A percentile compares a stretch with the other conserved stretches of the same genome.
phyloP scores from a whole-genome alignment of 2,797 vertebrate genomes.

The Sorex maritimensis region DNA sequence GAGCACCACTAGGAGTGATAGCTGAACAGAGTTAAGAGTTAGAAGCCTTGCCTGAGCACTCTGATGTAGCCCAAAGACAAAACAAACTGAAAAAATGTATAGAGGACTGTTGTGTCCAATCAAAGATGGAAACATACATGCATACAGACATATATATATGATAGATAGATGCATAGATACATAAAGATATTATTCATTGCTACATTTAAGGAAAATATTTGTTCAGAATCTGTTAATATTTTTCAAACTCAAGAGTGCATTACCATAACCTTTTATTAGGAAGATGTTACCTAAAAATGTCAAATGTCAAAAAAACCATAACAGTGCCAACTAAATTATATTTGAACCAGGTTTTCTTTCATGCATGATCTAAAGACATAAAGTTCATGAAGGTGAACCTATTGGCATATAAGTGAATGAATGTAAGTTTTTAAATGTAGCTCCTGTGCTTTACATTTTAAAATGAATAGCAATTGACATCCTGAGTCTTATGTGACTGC shows the following conservation, averaged over 20 bases:
- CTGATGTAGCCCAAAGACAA: too few relatives aligned
- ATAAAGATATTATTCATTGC: neutral
- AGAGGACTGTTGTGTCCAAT: neutral
- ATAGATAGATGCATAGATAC: too few relatives aligned
- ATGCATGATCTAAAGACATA: neutral
- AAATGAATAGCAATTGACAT: slow-evolving; percentile 1
- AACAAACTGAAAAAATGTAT: neutral
- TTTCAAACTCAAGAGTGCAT: slow-evolving; percentile 62
- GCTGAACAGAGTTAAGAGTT: too few relatives aligned
- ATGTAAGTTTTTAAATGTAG: neutral
- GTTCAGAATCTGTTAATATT: slow-evolving; percentile 66
- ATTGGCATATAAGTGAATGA: slow-evolving; percentile 28
- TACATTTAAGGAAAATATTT: slow-evolving; percentile 52
- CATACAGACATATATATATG: too few relatives aligned
- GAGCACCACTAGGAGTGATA: too few relatives aligned
- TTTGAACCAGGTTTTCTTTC: neutral
- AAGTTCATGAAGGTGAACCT: slow-evolving; percentile 50
- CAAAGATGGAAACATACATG: neutral
- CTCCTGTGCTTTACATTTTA: neutral
- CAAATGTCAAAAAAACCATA: slow-evolving; percentile 51
- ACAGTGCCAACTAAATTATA: slow-evolving; percentile 42
- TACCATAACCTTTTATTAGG: slow-evolving; percentile 15
- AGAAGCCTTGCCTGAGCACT: too few relatives aligned
- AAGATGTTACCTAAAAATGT: slow-evolving; percentile 54
- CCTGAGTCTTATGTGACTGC: neutral